Evolutionary conservation across 2,888 invertebrate genomes (phyloP).

Genomic region (Alloscopus bannaensis): DNA sequence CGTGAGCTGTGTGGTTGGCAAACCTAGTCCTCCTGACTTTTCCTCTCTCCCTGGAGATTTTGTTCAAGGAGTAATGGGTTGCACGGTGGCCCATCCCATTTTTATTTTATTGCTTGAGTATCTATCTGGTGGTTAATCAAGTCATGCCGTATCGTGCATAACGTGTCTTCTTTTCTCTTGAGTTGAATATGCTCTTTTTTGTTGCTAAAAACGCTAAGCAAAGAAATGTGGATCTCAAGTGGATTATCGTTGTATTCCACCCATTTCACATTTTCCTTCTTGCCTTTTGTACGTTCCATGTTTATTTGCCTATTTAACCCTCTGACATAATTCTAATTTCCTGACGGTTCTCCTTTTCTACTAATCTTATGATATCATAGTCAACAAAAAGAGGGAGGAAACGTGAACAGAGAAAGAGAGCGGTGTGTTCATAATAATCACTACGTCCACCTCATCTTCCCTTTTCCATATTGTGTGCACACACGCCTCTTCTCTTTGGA

Average conservation of each 20-base stretch:
- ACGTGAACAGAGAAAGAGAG: too few relatives aligned
- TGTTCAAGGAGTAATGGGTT: conserved; percentile 39
- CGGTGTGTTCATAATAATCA: too few relatives aligned
- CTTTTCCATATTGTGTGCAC: conserved; percentile 1
- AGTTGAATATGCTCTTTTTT: conserved; percentile 10
- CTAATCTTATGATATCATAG: conserved; percentile 9
- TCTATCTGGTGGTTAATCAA: conserved; percentile 50
- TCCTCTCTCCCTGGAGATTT: conserved; percentile 9
- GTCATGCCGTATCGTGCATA: conserved; percentile 37
- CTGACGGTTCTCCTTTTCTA: conserved; percentile 26
- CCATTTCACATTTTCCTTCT: conserved; percentile 37
- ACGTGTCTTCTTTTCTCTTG: conserved; percentile 12
- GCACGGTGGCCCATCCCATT: conserved; percentile 50
- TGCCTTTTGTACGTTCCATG: conserved; percentile 26
- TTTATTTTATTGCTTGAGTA: conserved; percentile 53
- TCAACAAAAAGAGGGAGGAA: too few relatives aligned
- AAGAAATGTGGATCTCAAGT: not conserved
- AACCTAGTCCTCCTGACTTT: conserved; percentile 2
- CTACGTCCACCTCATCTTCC: not conserved
- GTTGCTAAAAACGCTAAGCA: not conserved
- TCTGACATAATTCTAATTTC: conserved; percentile 60
- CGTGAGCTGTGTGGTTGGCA: too few relatives aligned
- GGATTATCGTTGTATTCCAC: conserved; percentile 30
- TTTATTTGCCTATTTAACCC: conserved; percentile 45
- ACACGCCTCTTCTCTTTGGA: conserved; percentile 32